These are phyloP conservation scores for Plecotus auritus DNA, from an alignment of 2,113 vertebrate genomes.

Conservation along the genomic window DNA sequence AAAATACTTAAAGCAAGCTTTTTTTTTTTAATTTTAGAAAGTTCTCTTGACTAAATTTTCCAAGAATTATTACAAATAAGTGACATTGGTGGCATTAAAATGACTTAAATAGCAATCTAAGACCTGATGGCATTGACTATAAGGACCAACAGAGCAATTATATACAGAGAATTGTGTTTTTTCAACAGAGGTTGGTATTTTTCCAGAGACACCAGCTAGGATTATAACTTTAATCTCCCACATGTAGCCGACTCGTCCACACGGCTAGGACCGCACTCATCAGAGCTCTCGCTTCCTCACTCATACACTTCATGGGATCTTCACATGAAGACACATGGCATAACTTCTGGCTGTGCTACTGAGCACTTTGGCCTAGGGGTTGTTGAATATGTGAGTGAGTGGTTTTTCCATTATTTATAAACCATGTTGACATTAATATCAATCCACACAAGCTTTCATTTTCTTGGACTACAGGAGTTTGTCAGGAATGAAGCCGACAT, in stretches of 20 bases:
- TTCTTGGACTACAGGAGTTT: not conserved
- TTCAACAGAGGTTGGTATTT: not conserved
- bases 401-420: not conserved
- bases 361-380: not conserved
- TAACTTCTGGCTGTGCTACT: fast-evolving
- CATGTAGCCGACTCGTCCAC: fast-evolving
- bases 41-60: not conserved
- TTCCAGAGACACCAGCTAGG: not conserved
- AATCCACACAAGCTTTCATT: not conserved
- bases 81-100: not conserved
- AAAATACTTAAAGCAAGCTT: not conserved
- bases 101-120: not conserved
- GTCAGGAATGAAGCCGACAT: not conserved
- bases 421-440: not conserved
- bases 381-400: not conserved
- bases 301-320: no score
- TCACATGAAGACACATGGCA: not conserved
- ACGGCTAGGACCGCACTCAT: not conserved
- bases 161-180: not conserved
- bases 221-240: no score
- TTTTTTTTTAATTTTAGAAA: not conserved
- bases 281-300: not conserved
- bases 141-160: not conserved
- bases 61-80: not conserved
- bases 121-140: not conserved